Evolutionary conservation across 2,888 invertebrate genomes (phyloP), one percentile per base, ranked within the genome.

Genomic region (Dorcus parallelipipedus): DNA sequence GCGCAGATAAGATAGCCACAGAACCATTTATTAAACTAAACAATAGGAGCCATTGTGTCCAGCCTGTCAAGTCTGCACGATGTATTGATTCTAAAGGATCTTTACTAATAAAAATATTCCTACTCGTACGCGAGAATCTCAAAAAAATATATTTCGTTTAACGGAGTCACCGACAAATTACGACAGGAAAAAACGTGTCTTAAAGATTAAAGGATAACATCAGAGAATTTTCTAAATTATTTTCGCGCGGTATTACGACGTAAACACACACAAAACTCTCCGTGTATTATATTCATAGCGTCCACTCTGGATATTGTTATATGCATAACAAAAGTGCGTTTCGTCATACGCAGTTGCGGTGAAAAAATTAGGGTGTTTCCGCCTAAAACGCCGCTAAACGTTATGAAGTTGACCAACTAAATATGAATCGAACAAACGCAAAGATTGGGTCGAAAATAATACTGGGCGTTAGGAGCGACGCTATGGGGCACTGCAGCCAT

Each of bases 341-440:
- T 10, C 23, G 45, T 52, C 48, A 47, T 71, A 69, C 65, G 68
- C 73, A 73, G 73, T 73, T 73, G 73, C 69, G 73, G 72, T 63
- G 71, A 71, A 74, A 74, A 75, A 73, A 72, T 55, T 72, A 65
- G 75, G 74, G 72, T 69, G 70, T 70, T 70, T 71, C 68, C 68
- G 63, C 66, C 65, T 69, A 71, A 74, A 73, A 73, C 68, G 68
- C 63, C 62, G 63, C 65, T 66, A 58, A 66, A 62, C 57, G 58
- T 59, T 60, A 52, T 43, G 23, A 49, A 62, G 50, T 17, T n/a
- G 55, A 14, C 62, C 68, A 66, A 40, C 42, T 10, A 47, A 45
- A 43, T 54, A 33, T 39, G 42, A 10, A 17, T 17, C 6, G 45
- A 9, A 42, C 9, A 5, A 42, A 42, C 9, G 41, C 43, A 48